Evolutionary conservation across 2,888 invertebrate species (phyloP).

Genomic region (Hypena proboscidalis): DNA sequence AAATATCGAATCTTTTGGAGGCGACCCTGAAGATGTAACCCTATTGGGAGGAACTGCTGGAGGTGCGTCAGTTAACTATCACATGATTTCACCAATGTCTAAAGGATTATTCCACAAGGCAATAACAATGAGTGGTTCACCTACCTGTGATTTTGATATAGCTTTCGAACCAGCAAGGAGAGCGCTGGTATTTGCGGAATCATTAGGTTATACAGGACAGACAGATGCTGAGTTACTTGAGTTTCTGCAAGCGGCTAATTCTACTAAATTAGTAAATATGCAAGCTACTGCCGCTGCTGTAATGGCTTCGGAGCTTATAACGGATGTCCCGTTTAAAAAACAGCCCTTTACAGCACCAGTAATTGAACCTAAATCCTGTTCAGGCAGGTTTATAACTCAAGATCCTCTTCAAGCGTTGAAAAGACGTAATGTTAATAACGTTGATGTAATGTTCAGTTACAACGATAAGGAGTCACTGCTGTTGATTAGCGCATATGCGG

Average conservation of each 20-base stretch:
- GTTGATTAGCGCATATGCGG: conserved; percentile 24
- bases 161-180: conserved; percentile 18
- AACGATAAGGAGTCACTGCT: conserved; percentile 87
- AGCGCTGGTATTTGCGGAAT: conserved; percentile 41
- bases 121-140: conserved; percentile 88
- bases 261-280: conserved; percentile 40
- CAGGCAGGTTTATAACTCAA: conserved; percentile 47
- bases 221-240: conserved; percentile 23
- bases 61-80: conserved; percentile 37
- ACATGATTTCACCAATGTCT: conserved; percentile 51
- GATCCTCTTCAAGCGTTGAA: conserved; percentile 39
- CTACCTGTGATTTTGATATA: conserved; percentile 53
- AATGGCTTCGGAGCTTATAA: conserved; percentile 8
- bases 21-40: conserved; percentile 54
- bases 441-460: conserved; percentile 89
- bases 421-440: conserved; percentile 71
- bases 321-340: conserved; percentile 13
- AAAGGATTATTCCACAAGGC: conserved; percentile 55
- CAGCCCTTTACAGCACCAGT: conserved; percentile 46
- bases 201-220: conserved; percentile 38
- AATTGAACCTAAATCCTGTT: conserved; percentile 51
- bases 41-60: conserved; percentile 59
- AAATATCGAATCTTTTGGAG: conserved; percentile 56
- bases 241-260: conserved; percentile 48
- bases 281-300: conserved; percentile 29